Conservation (phyloP, 2,888 invertebrate species). For the Oxytorus armatus region DNA sequence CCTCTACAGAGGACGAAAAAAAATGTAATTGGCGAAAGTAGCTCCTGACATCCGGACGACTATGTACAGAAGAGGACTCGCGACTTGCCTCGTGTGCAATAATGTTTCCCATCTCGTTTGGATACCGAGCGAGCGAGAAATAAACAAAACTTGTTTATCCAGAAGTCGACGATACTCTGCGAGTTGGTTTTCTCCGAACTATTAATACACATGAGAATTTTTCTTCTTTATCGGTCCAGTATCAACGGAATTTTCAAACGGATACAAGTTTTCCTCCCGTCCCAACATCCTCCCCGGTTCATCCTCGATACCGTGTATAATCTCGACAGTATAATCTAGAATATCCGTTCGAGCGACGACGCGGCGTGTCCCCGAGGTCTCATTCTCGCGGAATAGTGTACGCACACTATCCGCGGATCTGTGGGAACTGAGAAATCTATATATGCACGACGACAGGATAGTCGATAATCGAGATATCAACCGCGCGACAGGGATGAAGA, state of each 20-base stretch:
- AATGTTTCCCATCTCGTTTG: neutral
- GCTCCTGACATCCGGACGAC: too few species aligned
- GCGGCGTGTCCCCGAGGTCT: conserved; percentile 49
- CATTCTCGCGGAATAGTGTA: conserved; percentile 42
- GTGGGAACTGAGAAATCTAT: conserved; percentile 42
- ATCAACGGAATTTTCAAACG: conserved; percentile 19
- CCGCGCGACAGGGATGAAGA: conserved; percentile 33
- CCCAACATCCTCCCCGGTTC: neutral
- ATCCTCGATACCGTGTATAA: conserved; percentile 42
- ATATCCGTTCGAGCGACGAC: conserved; percentile 33
- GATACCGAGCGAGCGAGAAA: neutral
- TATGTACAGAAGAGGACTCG: too few species aligned
- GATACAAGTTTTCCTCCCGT: conserved; percentile 40
- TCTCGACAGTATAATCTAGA: conserved; percentile 63
- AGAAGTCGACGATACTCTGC: neutral
- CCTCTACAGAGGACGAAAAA: too few species aligned
- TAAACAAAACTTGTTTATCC: conserved; percentile 3
- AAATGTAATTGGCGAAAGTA: too few species aligned
- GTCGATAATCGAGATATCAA: conserved; percentile 71
- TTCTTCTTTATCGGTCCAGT: conserved; percentile 1
- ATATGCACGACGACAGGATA: conserved; percentile 64
- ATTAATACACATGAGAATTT: conserved; percentile 7
- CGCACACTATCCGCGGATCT: conserved; percentile 13
- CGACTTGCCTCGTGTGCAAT: too few species aligned
- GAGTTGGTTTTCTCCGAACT: conserved; percentile 6